Evolutionary conservation across 2,113 vertebrate genomes (phyloP), one percentile per base, ranked within the genome.

Genomic region (Cochlearius cochlearius): DNA sequence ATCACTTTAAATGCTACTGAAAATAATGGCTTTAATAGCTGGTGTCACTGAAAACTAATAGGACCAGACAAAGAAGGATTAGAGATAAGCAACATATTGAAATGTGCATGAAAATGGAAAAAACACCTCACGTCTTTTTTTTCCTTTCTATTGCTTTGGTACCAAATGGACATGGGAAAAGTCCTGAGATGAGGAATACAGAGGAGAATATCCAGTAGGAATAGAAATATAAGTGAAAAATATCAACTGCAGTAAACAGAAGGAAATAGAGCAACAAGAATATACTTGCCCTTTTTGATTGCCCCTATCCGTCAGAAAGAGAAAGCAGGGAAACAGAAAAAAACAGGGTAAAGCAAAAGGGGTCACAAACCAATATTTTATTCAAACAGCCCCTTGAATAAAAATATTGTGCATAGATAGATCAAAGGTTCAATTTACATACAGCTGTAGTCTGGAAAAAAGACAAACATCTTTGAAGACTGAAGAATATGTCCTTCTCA

Each of bases 281-380:
- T 98, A 98, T 99, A 99, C 99, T 99, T 99, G 98, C 99, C 99
- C 92, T 78, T 98, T 98, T 98, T 98, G 97, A 96, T 94, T 99
- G 90, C 43, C 81, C 92, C 97, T 97, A 98, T 98, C 98, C 98
- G 97, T 96, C 98, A 98, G 96, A 98, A 98, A 98, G 98, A 98
- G 98, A 98, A 98, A 98, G 98, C 98, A 98, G 87, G 98, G 96
- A 98, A 98, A 99, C 98, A 98, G 97, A 98, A 98, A 97, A 98
- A 98, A 98, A 98, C 94, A 98, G 98, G 98, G 98, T 98, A 98
- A 98, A 98, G 98, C 96, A 98, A 98, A 98, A 97, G 98, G 98
- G 98, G 94, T 98, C 98, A 98, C 98, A 98, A 98, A 98, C 94
- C 97, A 98, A 98, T 98, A 98, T 98, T 99, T 99, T 98, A 98